phyloP scores from a whole-genome alignment of 2,888 invertebrate genomes.

The Caenorhabditis sinica region DNA sequence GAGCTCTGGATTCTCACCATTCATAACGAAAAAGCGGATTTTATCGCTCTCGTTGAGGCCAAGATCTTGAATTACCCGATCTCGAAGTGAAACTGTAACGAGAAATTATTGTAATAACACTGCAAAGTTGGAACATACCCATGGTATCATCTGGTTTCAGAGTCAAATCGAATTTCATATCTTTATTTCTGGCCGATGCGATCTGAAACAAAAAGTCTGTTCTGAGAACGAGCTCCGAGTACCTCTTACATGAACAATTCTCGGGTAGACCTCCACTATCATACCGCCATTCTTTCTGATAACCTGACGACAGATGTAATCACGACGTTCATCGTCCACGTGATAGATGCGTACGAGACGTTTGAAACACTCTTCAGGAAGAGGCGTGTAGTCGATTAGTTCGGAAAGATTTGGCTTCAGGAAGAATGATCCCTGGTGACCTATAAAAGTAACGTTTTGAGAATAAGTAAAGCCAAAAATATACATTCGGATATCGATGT shows the following conservation, averaged over 20 bases:
- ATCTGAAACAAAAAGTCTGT: slow-evolving; percentile 52
- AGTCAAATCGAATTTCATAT: slow-evolving; percentile 39
- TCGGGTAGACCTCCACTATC: slow-evolving; percentile 77
- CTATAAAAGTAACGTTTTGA: slow-evolving; percentile 18
- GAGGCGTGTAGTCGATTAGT: slow-evolving; percentile 67
- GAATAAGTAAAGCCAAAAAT: background rate
- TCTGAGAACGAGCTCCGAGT: background rate
- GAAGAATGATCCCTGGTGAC: slow-evolving; percentile 43
- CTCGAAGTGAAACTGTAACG: slow-evolving; percentile 51
- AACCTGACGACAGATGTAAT: slow-evolving; percentile 74
- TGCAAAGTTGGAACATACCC: slow-evolving; percentile 39
- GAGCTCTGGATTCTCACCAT: slow-evolving; percentile 57
- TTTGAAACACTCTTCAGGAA: slow-evolving; percentile 71
- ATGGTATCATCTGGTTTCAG: slow-evolving; percentile 70
- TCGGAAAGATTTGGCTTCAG: slow-evolving; percentile 71
- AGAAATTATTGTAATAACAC: background rate
- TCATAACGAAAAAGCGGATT: slow-evolving; percentile 70
- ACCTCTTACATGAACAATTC: slow-evolving; percentile 74
- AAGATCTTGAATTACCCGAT: slow-evolving; percentile 67
- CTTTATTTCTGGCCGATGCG: slow-evolving; percentile 64
- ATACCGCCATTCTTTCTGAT: slow-evolving; percentile 55
- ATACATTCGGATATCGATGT: slow-evolving; percentile 62
- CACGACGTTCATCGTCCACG: slow-evolving; percentile 72
- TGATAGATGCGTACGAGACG: slow-evolving; percentile 63
- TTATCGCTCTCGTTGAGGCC: slow-evolving; percentile 52